Percentiles rank a stretch among this genome's conserved stretches.
Conservation (phyloP, 2,888 invertebrate species). For the Andrena chrysosceles region DNA sequence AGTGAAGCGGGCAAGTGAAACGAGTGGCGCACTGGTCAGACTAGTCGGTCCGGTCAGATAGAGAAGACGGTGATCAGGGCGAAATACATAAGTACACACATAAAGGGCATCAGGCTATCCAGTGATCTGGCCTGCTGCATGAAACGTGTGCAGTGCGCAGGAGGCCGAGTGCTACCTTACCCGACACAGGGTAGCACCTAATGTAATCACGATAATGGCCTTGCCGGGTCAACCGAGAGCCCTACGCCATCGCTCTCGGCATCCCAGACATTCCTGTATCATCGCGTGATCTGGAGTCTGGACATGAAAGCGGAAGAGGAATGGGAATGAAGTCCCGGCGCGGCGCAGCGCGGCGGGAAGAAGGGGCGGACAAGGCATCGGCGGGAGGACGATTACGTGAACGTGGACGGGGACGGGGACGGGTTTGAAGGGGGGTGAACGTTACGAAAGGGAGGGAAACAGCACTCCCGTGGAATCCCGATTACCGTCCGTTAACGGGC, state of each 20-base stretch:
- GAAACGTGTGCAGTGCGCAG: background rate
- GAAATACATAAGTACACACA: background rate
- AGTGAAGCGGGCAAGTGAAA: background rate
- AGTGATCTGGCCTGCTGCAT: background rate
- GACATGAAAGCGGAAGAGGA: constrained; percentile 60
- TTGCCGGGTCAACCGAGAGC: constrained; percentile 63
- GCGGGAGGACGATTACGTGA: background rate
- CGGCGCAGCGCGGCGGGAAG: constrained; percentile 14
- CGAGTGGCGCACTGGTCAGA: too few species aligned
- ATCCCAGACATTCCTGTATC: constrained; percentile 76
- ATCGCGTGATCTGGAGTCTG: constrained; percentile 69
- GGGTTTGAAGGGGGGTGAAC: background rate
- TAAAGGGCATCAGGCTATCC: background rate
- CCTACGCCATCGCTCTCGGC: constrained; percentile 62
- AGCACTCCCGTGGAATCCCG: constrained; percentile 58
- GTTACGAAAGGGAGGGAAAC: constrained; percentile 34
- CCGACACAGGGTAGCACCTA: constrained; percentile 66
- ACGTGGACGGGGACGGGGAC: too few species aligned
- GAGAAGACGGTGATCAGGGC: background rate
- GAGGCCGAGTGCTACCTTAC: constrained; percentile 46
- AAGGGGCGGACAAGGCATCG: constrained; percentile 24
- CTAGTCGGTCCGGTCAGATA: too few species aligned
- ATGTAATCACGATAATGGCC: constrained; percentile 78
- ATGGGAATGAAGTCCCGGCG: constrained; percentile 39
- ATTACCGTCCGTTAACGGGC: constrained; percentile 62